A percentile compares a stretch with the other conserved stretches of the same genome.
These are phyloP conservation scores for Euura lappo DNA, from an alignment of 1,140 invertebrate genomes.

Conservation along the genomic window DNA sequence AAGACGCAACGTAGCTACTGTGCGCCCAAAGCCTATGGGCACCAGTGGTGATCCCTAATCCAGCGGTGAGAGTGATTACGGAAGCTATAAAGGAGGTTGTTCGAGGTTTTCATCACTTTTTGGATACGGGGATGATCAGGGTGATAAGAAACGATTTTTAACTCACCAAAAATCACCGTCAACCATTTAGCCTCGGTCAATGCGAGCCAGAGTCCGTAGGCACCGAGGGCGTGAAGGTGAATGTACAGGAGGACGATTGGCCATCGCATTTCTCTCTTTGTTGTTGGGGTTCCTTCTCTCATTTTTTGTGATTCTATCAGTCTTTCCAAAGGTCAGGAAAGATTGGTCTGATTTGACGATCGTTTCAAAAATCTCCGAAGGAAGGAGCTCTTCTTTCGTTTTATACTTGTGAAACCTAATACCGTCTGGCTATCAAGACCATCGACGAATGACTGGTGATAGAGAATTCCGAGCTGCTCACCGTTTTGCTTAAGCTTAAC, in stretches of 20 bases:
- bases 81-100: slow-evolving; percentile 57
- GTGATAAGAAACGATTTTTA: slow-evolving; percentile 1
- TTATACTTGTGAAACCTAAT: background rate
- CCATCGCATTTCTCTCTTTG: slow-evolving; percentile 68
- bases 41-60: slow-evolving; percentile 81
- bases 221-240: slow-evolving; percentile 69
- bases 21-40: slow-evolving; percentile 93
- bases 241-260: slow-evolving; percentile 70
- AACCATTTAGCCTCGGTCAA: slow-evolving; percentile 66
- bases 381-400: background rate
- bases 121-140: slow-evolving; percentile 11
- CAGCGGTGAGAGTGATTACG: slow-evolving; percentile 64
- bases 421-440: background rate
- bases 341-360: too few species aligned
- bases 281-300: background rate
- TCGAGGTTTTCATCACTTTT: slow-evolving; percentile 9
- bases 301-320: background rate
- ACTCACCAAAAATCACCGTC: slow-evolving; percentile 71
- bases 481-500: background rate
- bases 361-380: background rate
- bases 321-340: too few species aligned
- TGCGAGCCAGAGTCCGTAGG: slow-evolving; percentile 66
- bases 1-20: slow-evolving; percentile 76
- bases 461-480: background rate
- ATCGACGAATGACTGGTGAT: background rate